Base-by-base conservation (phyloP, 2,888 invertebrate species). In the Leptinotarsa peninsularis region DNA sequence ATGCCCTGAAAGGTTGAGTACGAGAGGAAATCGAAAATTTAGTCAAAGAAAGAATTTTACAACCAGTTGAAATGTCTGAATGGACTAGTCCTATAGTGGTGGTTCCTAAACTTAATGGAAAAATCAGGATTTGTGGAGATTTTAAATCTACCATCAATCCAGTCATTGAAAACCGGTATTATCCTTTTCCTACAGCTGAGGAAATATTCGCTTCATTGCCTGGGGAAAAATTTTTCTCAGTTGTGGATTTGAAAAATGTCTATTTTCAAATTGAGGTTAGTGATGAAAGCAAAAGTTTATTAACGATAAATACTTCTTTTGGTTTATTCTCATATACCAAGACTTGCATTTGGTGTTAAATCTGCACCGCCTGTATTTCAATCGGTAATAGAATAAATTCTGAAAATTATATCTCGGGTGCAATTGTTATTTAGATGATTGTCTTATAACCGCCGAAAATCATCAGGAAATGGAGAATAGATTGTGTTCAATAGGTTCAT, bases 111-210 rank as follows among this genome's bases (percentile, higher is more conserved):
- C 74, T 76, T 17, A 71, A 83, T 66, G 80, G 80, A 5, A 49
- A 63, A 5, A 76, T 86, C 4, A 72, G 83, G 49, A 82, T 81
- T 14, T 87, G 86, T 72, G 86, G 84, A 1, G 85, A 88, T 78
- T 85, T 79, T 27, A 27, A 23, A 0, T 4, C 4, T 27, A 27
- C 27, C 27, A 27, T 27, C 27, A 27, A 27, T 27, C 27, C 27
- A 27, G 27, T 27, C 4, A 27, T 27, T 27, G 27, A 27, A 4
- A 27, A 27, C 4, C 4, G 27, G 27, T 27, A 27, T 27, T 27
- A 27, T 27, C 27, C 23, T 23, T 23, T 23, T 2, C 23, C 23
- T 23, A 23, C 3, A 23, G 3, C 23, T 23, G 23, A 23, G 23
- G 23, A 3, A 23, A 23, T 23, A 23, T 23, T 23, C 3, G 23